Evolutionary conservation across 1,140 invertebrate species (phyloP).

Genomic region (Chironomus tepperi): DNA sequence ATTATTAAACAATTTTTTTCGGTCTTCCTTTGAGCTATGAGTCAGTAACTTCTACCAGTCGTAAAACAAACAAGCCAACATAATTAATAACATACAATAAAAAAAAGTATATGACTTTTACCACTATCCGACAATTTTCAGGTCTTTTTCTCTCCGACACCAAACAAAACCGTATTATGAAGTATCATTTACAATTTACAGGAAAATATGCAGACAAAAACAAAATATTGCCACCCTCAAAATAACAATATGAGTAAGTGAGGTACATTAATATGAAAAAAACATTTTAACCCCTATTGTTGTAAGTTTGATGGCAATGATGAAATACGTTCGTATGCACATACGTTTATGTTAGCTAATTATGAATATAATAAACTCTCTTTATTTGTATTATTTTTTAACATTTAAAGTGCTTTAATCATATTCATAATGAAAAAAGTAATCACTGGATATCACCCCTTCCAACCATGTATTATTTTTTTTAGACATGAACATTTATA

Average conservation of each 20-base stretch:
- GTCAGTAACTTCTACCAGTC: conserved; percentile 15
- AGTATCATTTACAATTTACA: neutral
- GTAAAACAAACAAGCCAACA: conserved; percentile 1
- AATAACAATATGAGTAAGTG: neutral
- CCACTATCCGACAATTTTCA: conserved; percentile 18
- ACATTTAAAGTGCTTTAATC: neutral
- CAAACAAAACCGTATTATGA: neutral
- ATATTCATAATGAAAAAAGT: conserved; percentile 1
- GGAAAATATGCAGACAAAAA: neutral
- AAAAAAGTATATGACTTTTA: conserved; percentile 12
- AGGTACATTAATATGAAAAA: conserved; percentile 2
- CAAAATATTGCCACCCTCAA: neutral
- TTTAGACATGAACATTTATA: too few species aligned
- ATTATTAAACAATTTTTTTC: too few species aligned
- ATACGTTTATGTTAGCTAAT: conserved; percentile 3
- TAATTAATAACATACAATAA: conserved; percentile 22
- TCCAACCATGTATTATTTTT: neutral
- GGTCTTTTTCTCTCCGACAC: neutral
- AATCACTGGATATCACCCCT: conserved; percentile 1
- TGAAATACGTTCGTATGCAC: neutral
- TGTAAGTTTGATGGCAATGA: neutral
- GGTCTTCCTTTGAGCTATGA: neutral
- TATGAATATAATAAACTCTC: neutral
- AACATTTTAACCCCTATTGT: neutral
- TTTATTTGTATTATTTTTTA: neutral